phyloP scores from a whole-genome alignment of 2,888 invertebrate genomes.

The Mimachlamys varia region DNA sequence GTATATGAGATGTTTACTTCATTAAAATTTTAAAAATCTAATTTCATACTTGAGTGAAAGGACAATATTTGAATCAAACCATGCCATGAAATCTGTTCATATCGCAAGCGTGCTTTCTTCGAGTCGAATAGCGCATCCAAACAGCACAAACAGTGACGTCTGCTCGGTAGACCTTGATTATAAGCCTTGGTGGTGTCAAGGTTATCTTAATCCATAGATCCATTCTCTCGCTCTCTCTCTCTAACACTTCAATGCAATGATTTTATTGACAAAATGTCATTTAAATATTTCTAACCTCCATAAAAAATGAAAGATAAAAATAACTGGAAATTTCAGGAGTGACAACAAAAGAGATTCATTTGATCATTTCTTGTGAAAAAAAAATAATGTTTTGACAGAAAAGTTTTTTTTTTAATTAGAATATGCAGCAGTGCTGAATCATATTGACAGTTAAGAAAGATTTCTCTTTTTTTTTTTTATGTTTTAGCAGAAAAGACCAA shows the following conservation, averaged over 20 bases:
- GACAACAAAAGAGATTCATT: not conserved
- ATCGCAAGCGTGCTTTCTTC: not conserved
- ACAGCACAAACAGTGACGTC: not conserved
- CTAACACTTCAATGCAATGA: not conserved
- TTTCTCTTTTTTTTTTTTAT: not conserved
- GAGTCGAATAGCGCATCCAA: not conserved
- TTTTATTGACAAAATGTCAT: not conserved
- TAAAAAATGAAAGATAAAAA: not conserved
- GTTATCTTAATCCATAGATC: not conserved
- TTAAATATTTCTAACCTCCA: not conserved
- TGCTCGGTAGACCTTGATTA: not conserved
- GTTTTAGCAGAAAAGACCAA: not conserved
- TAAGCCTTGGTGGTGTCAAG: not conserved
- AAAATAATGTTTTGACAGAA: too few species aligned
- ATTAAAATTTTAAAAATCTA: constrained; percentile 17
- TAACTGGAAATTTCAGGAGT: not conserved
- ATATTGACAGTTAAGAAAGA: not conserved
- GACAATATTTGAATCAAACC: not conserved
- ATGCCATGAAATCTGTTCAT: not conserved
- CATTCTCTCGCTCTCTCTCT: not conserved
- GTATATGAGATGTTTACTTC: not conserved
- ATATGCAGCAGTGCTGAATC: too few species aligned
- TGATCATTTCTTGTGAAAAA: not conserved
- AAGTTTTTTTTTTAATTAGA: too few species aligned
- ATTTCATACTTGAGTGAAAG: not conserved